Percentiles rank a stretch among this genome's conserved stretches.
These are phyloP conservation scores for Neogobius melanostomus DNA, from an alignment of 2,113 vertebrate species.

Conservation along the genomic window DNA sequence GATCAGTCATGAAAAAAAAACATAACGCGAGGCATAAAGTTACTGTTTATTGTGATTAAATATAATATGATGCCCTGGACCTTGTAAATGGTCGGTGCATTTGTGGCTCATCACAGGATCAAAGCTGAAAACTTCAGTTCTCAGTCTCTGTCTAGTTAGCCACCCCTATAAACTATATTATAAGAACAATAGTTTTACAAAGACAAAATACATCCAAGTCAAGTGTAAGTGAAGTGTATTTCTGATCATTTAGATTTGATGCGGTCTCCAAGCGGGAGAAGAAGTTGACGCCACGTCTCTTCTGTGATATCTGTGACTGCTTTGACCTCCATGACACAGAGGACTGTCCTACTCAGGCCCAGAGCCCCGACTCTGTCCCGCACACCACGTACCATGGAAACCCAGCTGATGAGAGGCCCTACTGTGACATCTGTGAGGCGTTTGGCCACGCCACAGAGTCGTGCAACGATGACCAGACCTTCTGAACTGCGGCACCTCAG, in stretches of 20 bases:
- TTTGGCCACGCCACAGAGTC: slow-evolving; percentile 90
- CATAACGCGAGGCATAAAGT: too few species aligned
- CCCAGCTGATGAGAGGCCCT: slow-evolving; percentile 84
- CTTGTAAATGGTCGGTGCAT: too few species aligned
- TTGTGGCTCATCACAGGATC: too few species aligned
- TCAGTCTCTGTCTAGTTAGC: too few species aligned
- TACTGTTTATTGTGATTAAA: too few species aligned
- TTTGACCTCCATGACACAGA: slow-evolving; percentile 96
- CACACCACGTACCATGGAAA: slow-evolving; percentile 89
- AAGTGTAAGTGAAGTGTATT: not conserved
- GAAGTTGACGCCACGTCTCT: slow-evolving; percentile 85
- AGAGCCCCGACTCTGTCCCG: slow-evolving; percentile 86
- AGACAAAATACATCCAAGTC: too few species aligned
- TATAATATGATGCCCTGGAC: too few species aligned
- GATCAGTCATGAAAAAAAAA: too few species aligned
- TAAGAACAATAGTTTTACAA: too few species aligned
- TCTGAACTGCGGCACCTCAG: slow-evolving; percentile 68
- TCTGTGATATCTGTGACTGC: slow-evolving; percentile 97
- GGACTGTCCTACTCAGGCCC: slow-evolving; percentile 94
- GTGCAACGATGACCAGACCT: slow-evolving; percentile 96
- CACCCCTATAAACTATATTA: too few species aligned
- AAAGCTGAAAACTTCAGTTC: too few species aligned
- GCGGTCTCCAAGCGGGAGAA: slow-evolving; percentile 79
- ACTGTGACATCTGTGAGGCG: slow-evolving; percentile 94
- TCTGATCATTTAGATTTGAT: slow-evolving; percentile 10